Evolutionary conservation across 2,888 invertebrate species (phyloP), one percentile per base, ranked within the genome.

Genomic region (Zelleria hepariella): DNA sequence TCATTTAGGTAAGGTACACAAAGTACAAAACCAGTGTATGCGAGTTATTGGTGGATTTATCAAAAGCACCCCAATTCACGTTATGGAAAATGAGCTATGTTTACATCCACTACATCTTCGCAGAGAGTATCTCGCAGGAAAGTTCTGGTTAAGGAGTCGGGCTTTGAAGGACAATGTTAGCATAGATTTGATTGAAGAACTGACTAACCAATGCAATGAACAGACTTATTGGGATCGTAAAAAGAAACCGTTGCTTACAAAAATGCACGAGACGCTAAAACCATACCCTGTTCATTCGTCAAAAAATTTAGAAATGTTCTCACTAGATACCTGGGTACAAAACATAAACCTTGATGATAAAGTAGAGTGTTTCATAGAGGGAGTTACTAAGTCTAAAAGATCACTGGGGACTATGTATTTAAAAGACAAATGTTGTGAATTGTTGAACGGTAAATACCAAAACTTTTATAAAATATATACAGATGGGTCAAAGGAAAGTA

Each of bases 41-140:
- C 55, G 64, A 5, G 48, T 66, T 5, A 62, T 65, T 2, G 66
- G 66, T 5, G 64, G 66, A 2, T 66, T 62, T 60, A 62, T 67
- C 21, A 62, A 59, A 58, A 60, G 58, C 8, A 65, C 66, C 0
- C 65, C 65, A 1, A 65, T 66, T 24, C 65, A 65, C 18, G 62
- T 63, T 0, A 64, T 64, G 64, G 65, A 64, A 49, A 56, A 55
- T 24, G 66, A 66, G n/a, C 56, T 66, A 8, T 59, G 60, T 51
- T 20, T 66, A 0, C 62, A 24, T 7, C 65, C 64, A 25, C 49
- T 49, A 10, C 18, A 21, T 49, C 6, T 32, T 2, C 32, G 32
- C 32, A 32, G 61, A 49, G 52, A 32, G 18, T 63, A 55, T 54
- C 27, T 60, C 15, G 60, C 59, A 2, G 48, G 53, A 5, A 61